These are phyloP conservation scores for Chloebia gouldiae DNA, from an alignment of 2,113 vertebrate genomes.

Conservation along the genomic window DNA sequence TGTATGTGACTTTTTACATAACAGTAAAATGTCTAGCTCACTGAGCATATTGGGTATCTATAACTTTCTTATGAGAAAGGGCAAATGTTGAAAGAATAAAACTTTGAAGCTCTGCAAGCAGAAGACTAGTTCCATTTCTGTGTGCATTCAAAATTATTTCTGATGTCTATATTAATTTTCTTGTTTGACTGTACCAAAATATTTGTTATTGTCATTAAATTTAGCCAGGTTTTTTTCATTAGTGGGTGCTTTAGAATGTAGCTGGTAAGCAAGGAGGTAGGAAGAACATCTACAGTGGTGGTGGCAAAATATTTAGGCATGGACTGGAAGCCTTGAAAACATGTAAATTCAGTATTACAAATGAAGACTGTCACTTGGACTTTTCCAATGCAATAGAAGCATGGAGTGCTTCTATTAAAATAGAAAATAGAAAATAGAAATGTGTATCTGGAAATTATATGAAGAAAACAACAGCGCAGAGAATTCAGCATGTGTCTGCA, in stretches of 20 bases:
- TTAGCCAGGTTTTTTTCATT: background rate
- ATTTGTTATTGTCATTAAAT: background rate
- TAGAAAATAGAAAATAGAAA: background rate
- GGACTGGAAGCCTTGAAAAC: background rate
- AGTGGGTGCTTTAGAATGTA: background rate
- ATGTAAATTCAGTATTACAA: background rate
- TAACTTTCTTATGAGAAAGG: background rate
- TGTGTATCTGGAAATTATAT: background rate
- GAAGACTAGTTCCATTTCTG: background rate
- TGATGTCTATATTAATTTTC: background rate
- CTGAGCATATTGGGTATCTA: background rate
- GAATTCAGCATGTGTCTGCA: background rate
- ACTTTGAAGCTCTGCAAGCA: background rate
- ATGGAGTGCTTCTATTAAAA: background rate
- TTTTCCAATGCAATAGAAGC: background rate
- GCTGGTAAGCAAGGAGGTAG: background rate
- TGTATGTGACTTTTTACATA: too few relatives aligned
- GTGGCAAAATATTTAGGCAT: background rate
- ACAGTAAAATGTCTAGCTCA: too few relatives aligned
- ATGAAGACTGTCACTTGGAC: background rate
- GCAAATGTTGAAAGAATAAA: background rate
- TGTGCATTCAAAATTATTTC: background rate
- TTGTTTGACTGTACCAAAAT: background rate
- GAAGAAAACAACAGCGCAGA: background rate
- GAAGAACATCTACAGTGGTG: background rate